phyloP scores from a whole-genome alignment of 2,888 invertebrate genomes.

The Carpatolechia fugitivella region DNA sequence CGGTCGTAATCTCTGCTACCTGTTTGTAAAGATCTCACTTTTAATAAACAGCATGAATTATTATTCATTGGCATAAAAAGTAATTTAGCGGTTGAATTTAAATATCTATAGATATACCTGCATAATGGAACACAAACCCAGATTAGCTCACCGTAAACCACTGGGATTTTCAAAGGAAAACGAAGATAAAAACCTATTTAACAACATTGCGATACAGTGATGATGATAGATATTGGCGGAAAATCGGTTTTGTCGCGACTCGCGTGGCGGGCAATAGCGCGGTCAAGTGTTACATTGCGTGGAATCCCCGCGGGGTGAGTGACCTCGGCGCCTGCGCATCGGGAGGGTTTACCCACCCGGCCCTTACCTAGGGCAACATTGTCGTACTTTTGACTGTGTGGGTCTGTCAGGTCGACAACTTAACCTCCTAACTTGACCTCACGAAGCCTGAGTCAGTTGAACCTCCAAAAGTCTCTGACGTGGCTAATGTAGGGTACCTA shows the following conservation, averaged over 20 bases:
- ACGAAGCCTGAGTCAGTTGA: too few relatives aligned
- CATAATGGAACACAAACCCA: not conserved
- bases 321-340: not conserved
- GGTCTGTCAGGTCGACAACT: too few relatives aligned
- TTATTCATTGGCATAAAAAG: too few relatives aligned
- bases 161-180: conserved; percentile 5
- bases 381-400: too few relatives aligned
- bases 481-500: too few relatives aligned
- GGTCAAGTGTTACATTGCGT: not conserved
- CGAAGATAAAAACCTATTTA: conserved; percentile 3
- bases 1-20: too few relatives aligned
- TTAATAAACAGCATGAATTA: too few relatives aligned
- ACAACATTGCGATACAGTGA: not conserved
- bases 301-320: not conserved
- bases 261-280: not conserved
- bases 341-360: not conserved
- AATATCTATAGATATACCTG: not conserved
- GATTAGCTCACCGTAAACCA: not conserved
- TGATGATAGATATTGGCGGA: too few relatives aligned
- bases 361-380: not conserved
- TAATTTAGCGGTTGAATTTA: not conserved
- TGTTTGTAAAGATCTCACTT: too few relatives aligned
- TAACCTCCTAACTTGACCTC: too few relatives aligned
- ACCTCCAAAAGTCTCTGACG: too few relatives aligned
- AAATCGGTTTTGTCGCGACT: not conserved